These are phyloP conservation scores for Thalassoma bifasciatum DNA, from an alignment of 2,113 vertebrate species.

Conservation along the genomic window DNA sequence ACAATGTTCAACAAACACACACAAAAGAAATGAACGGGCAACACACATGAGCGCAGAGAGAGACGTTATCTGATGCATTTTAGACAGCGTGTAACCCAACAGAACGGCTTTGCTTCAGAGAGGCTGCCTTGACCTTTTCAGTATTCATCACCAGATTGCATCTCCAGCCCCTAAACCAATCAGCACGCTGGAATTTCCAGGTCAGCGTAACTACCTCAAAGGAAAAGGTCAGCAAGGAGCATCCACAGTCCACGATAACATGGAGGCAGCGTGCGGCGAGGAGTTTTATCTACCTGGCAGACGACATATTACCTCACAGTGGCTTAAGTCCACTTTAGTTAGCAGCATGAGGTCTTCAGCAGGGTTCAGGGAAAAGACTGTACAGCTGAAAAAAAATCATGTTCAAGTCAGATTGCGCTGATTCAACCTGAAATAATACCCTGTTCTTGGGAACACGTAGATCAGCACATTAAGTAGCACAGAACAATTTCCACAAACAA, in stretches of 20 bases:
- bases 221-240: constrained; percentile 77
- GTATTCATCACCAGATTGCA: constrained; percentile 84
- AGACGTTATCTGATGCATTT: constrained; percentile 72
- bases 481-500: too few species aligned
- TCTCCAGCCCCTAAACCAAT: constrained; percentile 81
- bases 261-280: constrained; percentile 54
- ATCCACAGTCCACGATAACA: constrained; percentile 53
- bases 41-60: constrained; percentile 18
- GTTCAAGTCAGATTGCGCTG: constrained; percentile 55
- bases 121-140: constrained; percentile 84
- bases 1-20: constrained; percentile 46
- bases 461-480: background rate
- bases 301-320: constrained; percentile 69
- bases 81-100: constrained; percentile 73
- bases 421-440: background rate
- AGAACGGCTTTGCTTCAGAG: constrained; percentile 70
- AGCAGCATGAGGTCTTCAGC: constrained; percentile 44
- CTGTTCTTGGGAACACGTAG: background rate
- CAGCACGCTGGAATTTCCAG: constrained; percentile 80
- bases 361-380: constrained; percentile 58
- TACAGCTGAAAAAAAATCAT: constrained; percentile 63
- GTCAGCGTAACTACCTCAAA: constrained; percentile 82
- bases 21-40: constrained; percentile 32
- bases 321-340: constrained; percentile 58
- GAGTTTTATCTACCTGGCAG: constrained; percentile 76